Base-by-base conservation (phyloP, 2,888 invertebrate genomes). In the Resseliella maxima region DNA sequence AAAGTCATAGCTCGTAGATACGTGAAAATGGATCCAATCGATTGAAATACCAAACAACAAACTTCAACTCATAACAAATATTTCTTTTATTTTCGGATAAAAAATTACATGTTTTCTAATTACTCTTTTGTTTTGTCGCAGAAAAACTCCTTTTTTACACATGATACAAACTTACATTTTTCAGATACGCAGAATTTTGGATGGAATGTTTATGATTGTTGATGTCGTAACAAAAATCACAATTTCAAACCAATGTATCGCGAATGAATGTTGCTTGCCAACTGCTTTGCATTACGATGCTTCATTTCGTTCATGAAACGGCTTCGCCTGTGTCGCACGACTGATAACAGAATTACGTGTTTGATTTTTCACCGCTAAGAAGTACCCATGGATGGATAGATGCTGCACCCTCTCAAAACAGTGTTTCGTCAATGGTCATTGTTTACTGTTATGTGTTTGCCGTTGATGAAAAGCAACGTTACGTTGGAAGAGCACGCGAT, bases 271-370 rank as follows among this genome's bases (percentile, higher is more conserved):
- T 72, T 31, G 72, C 21, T 31, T 31, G 12, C 31, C 31, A 31
- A 72, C 72, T 72, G 72, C 18, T 72, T 31, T 72, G 72, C 72
- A 31, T 72, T 35, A 18, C 72, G 72, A 31, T 72, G 15, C 35
- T 72, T 18, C 31, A 5, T 10, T 31, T 72, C 15, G 15, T 35
- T 31, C 31, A 72, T 1, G 72, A 35, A 31, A 72, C 72, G 72
- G 12, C 72, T 72, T 72, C n/a, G 31, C 31, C 35, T 15, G 31
- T 59, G 27, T 24, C 72, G 72, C n/a, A 72, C n/a, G 31, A 72
- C 21, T 31, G 3, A 35, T 15, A 15, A 18, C n/a, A n/a, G n/a
- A n/a, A n/a, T n/a, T n/a, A n/a, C n/a, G n/a, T n/a, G n/a, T n/a
- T n/a, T n/a, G n/a, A n/a, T n/a, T n/a, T 72, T 31, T 31, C 72